phyloP scores from a whole-genome alignment of 2,113 vertebrate genomes.

The Cryptotis parvus region DNA sequence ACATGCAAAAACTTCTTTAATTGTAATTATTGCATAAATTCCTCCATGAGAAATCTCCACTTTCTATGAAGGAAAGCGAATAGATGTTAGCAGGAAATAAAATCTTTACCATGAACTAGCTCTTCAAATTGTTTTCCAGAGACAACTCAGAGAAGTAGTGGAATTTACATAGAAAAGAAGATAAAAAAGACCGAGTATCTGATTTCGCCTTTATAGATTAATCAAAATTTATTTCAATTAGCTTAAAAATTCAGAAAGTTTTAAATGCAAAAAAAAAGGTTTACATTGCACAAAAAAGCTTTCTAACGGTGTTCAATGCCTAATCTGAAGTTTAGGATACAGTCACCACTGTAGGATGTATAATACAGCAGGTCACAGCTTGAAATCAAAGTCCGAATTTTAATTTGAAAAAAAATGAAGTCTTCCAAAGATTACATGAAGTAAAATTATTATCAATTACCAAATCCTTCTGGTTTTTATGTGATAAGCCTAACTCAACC shows the following conservation, averaged over 20 bases:
- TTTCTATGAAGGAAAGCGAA: not conserved
- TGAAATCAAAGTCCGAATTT: constrained; percentile 55
- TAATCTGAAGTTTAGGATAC: constrained; percentile 34
- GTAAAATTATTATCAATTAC: constrained; percentile 54
- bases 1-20: no score
- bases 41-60: not conserved
- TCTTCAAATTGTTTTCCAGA: constrained; percentile 25
- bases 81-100: not conserved
- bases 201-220: not conserved
- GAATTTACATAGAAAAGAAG: not conserved
- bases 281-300: not conserved
- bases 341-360: not conserved
- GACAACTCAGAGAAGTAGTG: not conserved
- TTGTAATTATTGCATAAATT: not conserved
- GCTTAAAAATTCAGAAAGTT: no score
- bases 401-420: constrained; percentile 56
- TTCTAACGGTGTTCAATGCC: constrained; percentile 6
- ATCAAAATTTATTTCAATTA: not conserved
- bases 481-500: constrained; percentile 51
- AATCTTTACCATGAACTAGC: not conserved
- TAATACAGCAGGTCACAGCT: not conserved
- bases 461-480: constrained; percentile 33
- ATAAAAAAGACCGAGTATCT: not conserved
- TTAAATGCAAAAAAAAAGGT: no score
- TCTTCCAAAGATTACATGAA: constrained; percentile 37